Conservation (phyloP, 2,113 vertebrate genomes). For the Zapornia atra region DNA sequence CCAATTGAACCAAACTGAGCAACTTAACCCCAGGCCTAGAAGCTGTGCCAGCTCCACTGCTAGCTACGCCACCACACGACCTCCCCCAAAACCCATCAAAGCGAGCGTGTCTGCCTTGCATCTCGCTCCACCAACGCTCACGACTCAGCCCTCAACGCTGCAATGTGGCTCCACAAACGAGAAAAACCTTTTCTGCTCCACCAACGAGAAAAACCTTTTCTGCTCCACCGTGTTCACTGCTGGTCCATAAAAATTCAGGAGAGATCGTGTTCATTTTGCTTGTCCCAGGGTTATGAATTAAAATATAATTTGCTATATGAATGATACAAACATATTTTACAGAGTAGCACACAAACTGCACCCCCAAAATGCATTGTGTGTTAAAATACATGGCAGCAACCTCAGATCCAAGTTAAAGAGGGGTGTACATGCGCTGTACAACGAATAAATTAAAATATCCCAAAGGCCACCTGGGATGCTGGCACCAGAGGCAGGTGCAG, state of each 20-base stretch:
- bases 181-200: not conserved
- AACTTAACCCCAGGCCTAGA: constrained; percentile 62
- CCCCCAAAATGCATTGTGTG: not conserved
- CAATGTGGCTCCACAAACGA: not conserved
- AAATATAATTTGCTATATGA: not conserved
- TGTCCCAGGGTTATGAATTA: not conserved
- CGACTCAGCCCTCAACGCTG: rapidly evolving
- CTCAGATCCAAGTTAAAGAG: not conserved
- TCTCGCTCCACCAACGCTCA: not conserved
- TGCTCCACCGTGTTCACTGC: not conserved
- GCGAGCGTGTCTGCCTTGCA: not conserved
- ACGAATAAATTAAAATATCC: not conserved
- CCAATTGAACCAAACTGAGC: constrained; percentile 64
- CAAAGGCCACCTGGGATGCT: not conserved
- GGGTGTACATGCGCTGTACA: not conserved
- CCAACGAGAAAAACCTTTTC: not conserved
- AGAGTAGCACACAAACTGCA: not conserved
- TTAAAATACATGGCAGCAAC: not conserved
- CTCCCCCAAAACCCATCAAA: not conserved
- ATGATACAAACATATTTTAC: not conserved
- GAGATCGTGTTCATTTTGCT: not conserved
- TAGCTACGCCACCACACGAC: not conserved
- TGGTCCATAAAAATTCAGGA: not conserved
- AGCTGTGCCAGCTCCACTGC: constrained; percentile 48
- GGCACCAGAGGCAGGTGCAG: not conserved